Conservation (phyloP, 1,140 invertebrate genomes). For the Chelonus insularis region DNA sequence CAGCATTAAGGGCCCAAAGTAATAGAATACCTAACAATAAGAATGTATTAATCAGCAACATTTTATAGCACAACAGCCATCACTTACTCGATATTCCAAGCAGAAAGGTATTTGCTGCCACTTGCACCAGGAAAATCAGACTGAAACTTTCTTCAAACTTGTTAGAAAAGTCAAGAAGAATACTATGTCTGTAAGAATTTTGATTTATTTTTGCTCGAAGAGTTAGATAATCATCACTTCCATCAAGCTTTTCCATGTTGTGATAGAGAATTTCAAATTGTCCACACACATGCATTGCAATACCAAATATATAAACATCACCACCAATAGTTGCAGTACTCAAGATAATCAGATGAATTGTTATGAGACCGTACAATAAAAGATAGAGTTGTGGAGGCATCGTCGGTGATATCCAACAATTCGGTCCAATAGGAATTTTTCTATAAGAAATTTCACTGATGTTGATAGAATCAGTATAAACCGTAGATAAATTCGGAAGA, state of each 20-base stretch:
- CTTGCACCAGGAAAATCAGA: slow-evolving; percentile 23
- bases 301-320: slow-evolving; percentile 25
- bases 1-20: not conserved
- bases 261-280: slow-evolving; percentile 26
- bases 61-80: not conserved
- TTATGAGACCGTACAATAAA: slow-evolving; percentile 11
- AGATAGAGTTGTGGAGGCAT: slow-evolving; percentile 14
- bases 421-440: slow-evolving; percentile 26
- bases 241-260: slow-evolving; percentile 15
- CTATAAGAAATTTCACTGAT: not conserved
- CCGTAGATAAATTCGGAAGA: not conserved
- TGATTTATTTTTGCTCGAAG: not conserved
- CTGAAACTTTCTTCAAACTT: slow-evolving; percentile 25
- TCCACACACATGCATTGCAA: slow-evolving; percentile 29
- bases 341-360: slow-evolving; percentile 13
- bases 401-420: slow-evolving; percentile 20
- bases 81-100: slow-evolving; percentile 24
- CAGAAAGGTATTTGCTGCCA: slow-evolving; percentile 17
- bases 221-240: not conserved
- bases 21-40: slow-evolving; percentile 12
- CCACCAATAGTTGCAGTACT: slow-evolving; percentile 20
- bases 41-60: not conserved
- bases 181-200: slow-evolving; percentile 19
- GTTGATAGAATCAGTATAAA: not conserved
- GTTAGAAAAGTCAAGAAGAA: slow-evolving; percentile 9